Evolutionary conservation across 30 jellyfish, hydroid and myxozoan genomes (phyloP), one percentile per base, ranked within the genome.

Genomic region (Cassiopea xamachana): DNA sequence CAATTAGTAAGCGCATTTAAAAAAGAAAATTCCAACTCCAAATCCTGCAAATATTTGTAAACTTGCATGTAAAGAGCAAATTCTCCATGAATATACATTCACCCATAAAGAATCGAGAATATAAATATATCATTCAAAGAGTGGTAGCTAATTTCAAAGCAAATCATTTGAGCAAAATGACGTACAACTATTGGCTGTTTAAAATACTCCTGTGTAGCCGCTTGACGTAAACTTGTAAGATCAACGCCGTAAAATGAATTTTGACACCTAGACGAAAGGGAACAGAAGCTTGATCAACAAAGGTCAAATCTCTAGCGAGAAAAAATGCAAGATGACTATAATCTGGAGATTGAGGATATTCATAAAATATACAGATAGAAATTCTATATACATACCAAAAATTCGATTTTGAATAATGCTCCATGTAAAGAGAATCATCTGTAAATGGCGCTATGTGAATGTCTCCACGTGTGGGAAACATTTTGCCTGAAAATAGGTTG

Each of bases 101-200:
- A 27, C 39, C 39, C 39, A 27, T 27, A 27, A 27, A 27, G 39
- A 27, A 27, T 27, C 39, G 39, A 27, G 39, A 27, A 27, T 27
- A 27, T 27, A 27, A 27, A 27, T 27, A 27, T 27, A 27, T 27
- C 39, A 27, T 27, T 27, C 39, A 27, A 27, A 27, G 39, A 27
- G 39, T 27, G 39, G 39, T 27, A 27, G 39, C 39, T 27, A 27
- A 27, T 55, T 55, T 55, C 12, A 3, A 55, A 55, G 64, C 64
- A 55, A 55, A 55, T 55, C 64, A 55, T 55, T 5, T 14, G 2
- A 14, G 15, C 74, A 64, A 48, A 16, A 13, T 64, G 1, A 84
- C 98, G 7, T 97, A 93, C 99, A 74, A 93, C 98, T 0, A 97
- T 92, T 12, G 99, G 99, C 74, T 97, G 99, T 84, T 95, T 81